Conservation (phyloP, 2,888 invertebrate genomes). For the Scaptomyza cyrtandrae region DNA sequence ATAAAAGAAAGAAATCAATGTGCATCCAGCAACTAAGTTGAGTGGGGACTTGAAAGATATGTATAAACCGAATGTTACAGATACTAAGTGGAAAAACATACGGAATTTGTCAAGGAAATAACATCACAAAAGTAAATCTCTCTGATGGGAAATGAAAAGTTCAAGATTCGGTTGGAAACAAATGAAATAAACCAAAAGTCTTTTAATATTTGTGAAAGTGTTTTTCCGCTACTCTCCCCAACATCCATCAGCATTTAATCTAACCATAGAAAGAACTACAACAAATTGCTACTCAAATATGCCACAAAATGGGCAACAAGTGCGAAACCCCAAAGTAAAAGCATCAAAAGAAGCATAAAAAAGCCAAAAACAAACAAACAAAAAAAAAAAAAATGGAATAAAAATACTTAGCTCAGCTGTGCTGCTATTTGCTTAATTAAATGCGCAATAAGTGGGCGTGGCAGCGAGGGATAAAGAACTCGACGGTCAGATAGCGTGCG, state of each 20-base stretch:
- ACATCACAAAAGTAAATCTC: neutral
- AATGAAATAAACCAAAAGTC: neutral
- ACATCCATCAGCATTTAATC: neutral
- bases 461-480: constrained; percentile 17
- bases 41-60: neutral
- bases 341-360: constrained; percentile 52
- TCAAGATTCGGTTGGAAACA: neutral
- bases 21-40: constrained; percentile 11
- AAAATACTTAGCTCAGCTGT: constrained; percentile 46
- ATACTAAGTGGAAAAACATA: neutral
- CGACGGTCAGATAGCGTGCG: constrained; percentile 50
- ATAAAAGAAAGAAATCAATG: constrained; percentile 44
- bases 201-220: neutral
- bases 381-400: constrained; percentile 17
- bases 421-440: constrained; percentile 75
- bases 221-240: neutral
- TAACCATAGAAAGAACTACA: neutral
- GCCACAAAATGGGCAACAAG: constrained; percentile 60
- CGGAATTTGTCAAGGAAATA: constrained; percentile 16
- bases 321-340: constrained; percentile 46
- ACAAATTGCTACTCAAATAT: constrained; percentile 28
- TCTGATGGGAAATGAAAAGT: neutral
- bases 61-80: neutral
- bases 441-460: constrained; percentile 59
- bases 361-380: constrained; percentile 5